phyloP scores from a whole-genome alignment of 2,797 vertebrate species.

The Hafferia zeledoni region DNA sequence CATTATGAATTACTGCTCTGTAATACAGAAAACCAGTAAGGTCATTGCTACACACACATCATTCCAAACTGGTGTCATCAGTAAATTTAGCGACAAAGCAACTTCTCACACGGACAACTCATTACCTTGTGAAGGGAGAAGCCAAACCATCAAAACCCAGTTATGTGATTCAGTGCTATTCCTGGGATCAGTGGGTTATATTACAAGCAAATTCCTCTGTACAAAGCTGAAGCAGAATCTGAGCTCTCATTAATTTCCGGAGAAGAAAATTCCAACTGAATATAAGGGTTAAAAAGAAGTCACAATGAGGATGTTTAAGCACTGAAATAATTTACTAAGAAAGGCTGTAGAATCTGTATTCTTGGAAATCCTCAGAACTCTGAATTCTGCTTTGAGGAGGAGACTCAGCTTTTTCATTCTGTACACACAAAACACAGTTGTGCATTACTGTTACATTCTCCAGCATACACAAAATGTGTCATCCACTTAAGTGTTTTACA shows the following conservation, averaged over 20 bases:
- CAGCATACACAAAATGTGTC: neutral
- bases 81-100: conserved; percentile 35
- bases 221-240: neutral
- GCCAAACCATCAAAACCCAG: neutral
- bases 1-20: conserved; percentile 36
- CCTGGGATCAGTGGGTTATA: neutral
- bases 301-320: neutral
- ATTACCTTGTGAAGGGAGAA: neutral
- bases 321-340: neutral
- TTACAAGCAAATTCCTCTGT: neutral
- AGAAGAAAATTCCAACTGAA: neutral
- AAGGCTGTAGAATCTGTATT: neutral
- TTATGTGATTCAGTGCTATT: neutral
- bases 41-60: neutral
- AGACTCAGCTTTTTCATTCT: neutral
- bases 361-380: neutral
- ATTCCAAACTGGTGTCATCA: conserved; percentile 20
- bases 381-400: neutral
- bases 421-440: neutral
- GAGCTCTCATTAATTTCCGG: neutral
- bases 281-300: neutral
- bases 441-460: neutral
- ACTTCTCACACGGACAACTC: neutral
- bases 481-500: neutral
- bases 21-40: neutral